Base-by-base conservation (phyloP, 2,113 vertebrate genomes). In the Trematocara variabile region DNA sequence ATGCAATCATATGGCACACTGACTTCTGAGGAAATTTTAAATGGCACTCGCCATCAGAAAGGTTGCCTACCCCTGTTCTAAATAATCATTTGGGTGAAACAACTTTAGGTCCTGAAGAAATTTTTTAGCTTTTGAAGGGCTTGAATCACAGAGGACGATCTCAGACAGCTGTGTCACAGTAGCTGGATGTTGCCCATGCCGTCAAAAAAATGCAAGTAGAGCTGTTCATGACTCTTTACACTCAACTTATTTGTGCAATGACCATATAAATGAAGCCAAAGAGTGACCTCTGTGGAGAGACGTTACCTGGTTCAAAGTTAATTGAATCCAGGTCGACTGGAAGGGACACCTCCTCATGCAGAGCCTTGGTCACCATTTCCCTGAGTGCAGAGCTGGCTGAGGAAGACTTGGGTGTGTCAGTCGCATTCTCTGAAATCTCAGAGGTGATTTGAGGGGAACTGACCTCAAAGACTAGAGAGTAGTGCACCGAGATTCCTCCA, bases 301-400 rank as follows among this genome's bases (percentile, higher is more conserved):
- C 1, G 1, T 34, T 20, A 16, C 95, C 95, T 90, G 93, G 91
- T 11, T 92, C 86, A 85, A 96, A 99, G 95, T 88, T 95, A 3
- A 98, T 94, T 1, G 97, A 97, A 48, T 94, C 94, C 78, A 97
- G 91, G 82, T 98, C 96, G 83, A 98, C 79, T 0, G 96, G 96
- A 80, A 97, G 90, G 16, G 97, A 96, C 0, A 93, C 95, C 13
- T 98, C 97, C 90, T 98, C 96, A 0, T 93, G 94, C 20, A 99
- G 82, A 1, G 96, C 96, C 48, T 89, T 96, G 83, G 94, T 95
- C 93, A 98, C 96, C 82, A 97, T 91, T 4, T 96, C 96, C 91
- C 95, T 96, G 82, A 99, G 96, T 20, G 93, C 93, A 12, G 88
- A 77, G 6, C 88, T 87, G n/a, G 93, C 89, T 3, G 94, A 80